Conservation (phyloP, 1,140 invertebrate species). For the Drosophila tristis region DNA sequence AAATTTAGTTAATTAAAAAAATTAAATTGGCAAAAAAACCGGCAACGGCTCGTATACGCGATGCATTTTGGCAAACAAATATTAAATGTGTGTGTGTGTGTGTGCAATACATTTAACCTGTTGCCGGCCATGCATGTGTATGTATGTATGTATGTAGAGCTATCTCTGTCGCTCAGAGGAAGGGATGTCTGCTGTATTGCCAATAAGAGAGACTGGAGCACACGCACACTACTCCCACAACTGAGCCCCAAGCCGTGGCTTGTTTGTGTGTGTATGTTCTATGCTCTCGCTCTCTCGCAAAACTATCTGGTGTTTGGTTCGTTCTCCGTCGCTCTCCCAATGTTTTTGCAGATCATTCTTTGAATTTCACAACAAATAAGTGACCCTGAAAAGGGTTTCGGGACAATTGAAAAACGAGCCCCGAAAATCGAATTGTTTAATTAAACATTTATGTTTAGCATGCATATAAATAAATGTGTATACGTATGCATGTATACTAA, state of each 20-base stretch:
- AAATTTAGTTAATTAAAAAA: not conserved
- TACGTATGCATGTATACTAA: not conserved
- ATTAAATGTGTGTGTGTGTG: not conserved
- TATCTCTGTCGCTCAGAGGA: constrained; percentile 18
- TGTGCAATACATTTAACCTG: constrained; percentile 21
- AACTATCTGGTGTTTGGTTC: not conserved
- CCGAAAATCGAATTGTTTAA: not conserved
- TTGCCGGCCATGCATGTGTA: constrained; percentile 19
- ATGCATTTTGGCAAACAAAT: constrained; percentile 13
- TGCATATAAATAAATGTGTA: not conserved
- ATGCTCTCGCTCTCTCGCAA: not conserved
- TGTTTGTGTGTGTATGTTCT: constrained; percentile 12
- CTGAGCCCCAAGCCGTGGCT: constrained; percentile 2
- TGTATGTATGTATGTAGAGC: not conserved
- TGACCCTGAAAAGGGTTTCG: not conserved
- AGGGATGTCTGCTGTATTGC: constrained; percentile 7
- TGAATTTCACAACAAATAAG: constrained; percentile 71
- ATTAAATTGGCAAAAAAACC: not conserved
- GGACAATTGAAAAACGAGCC: not conserved
- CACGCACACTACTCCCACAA: not conserved
- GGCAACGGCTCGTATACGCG: constrained; percentile 53
- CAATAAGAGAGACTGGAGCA: constrained; percentile 1
- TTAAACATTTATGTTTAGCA: not conserved
- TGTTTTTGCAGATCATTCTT: constrained; percentile 57
- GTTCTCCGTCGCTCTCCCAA: constrained; percentile 16